phyloP scores from a whole-genome alignment of 2,113 vertebrate genomes.

The Pollimyrus isidori region DNA sequence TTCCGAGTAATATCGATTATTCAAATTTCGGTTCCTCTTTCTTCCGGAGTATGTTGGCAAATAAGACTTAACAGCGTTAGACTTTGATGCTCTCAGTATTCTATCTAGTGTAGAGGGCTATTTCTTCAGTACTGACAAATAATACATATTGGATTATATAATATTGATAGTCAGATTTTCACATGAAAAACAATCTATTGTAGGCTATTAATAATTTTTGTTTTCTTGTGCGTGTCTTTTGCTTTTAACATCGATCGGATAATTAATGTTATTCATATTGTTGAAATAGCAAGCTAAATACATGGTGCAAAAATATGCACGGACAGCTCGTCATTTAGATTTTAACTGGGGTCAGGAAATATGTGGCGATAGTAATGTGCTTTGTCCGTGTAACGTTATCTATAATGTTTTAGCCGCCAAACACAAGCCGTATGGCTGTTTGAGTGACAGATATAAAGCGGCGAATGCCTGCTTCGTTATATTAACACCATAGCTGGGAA shows the following conservation, averaged over 20 bases:
- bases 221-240: not conserved
- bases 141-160: not conserved
- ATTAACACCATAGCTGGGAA: conserved; percentile 56
- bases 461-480: conserved; percentile 30
- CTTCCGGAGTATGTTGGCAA: not conserved
- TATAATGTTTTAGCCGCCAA: conserved; percentile 16
- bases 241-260: not conserved
- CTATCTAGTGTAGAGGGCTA: not conserved
- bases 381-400: conserved; percentile 16
- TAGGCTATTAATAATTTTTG: not conserved
- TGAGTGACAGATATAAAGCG: conserved; percentile 40
- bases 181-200: not conserved
- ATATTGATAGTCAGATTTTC: not conserved
- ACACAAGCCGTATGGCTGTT: conserved; percentile 11
- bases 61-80: not conserved
- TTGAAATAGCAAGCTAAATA: not conserved
- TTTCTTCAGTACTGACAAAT: not conserved
- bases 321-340: not conserved
- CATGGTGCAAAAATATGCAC: not conserved
- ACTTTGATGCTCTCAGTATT: not conserved
- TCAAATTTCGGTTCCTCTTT: conserved; percentile 15
- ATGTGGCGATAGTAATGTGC: not conserved
- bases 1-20: conserved; percentile 26
- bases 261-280: not conserved
- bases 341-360: conserved; percentile 14